phyloP scores from a whole-genome alignment of 1,140 invertebrate genomes.

The Arctopsyche grandis region DNA sequence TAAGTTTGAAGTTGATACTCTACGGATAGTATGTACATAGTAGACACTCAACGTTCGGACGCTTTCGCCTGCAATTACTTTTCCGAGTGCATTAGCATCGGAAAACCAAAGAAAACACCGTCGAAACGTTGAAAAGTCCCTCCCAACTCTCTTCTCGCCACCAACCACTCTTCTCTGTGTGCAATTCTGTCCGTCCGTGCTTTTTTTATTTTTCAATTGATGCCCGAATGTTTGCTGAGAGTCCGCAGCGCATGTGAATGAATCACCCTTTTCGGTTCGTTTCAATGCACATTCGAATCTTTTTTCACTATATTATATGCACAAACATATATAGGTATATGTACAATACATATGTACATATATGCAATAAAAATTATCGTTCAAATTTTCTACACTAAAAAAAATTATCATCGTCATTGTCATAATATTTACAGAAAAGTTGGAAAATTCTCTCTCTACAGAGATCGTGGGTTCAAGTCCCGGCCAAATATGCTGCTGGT shows the following conservation, averaged over 20 bases:
- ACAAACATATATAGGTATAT: not conserved
- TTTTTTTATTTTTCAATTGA: slow-evolving; percentile 8
- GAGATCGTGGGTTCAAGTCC: too few relatives aligned
- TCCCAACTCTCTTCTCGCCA: not conserved
- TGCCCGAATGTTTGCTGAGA: not conserved
- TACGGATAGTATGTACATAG: too few relatives aligned
- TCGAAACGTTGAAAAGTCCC: not conserved
- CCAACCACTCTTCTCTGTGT: not conserved
- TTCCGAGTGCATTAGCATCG: slow-evolving; percentile 5
- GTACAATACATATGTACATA: not conserved
- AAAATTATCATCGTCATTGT: too few relatives aligned
- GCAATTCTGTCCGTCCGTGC: slow-evolving; percentile 2
- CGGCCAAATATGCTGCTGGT: too few relatives aligned
- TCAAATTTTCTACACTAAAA: too few relatives aligned
- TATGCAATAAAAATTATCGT: not conserved
- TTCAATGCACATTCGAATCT: not conserved
- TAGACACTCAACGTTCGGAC: not conserved
- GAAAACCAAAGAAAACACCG: slow-evolving; percentile 17
- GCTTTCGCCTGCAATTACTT: not conserved
- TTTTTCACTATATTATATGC: not conserved
- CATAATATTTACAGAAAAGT: too few relatives aligned
- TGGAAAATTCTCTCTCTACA: too few relatives aligned
- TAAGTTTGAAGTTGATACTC: too few relatives aligned
- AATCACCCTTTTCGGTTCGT: not conserved
- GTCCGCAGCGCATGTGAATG: not conserved